A percentile compares a stretch with the other conserved stretches of the same genome.
phyloP scores from a whole-genome alignment of 2,113 vertebrate genomes.

The Uria lomvia region DNA sequence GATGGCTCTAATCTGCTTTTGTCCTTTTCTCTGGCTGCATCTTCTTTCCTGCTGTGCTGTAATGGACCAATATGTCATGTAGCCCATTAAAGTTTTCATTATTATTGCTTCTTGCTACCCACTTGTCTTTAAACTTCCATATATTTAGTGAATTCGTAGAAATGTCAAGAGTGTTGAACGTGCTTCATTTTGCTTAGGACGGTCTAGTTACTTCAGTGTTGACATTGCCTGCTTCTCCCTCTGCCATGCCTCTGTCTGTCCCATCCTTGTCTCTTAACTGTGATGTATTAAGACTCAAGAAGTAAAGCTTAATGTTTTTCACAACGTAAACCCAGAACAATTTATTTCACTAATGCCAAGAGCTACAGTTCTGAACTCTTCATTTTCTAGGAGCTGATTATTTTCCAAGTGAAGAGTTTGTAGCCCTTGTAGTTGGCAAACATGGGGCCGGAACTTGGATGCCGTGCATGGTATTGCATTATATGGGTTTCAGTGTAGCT shows the following conservation, averaged over 20 bases:
- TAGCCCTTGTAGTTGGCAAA: not conserved
- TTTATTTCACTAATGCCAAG: not conserved
- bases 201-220: not conserved
- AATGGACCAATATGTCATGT: not conserved
- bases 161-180: not conserved
- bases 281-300: not conserved
- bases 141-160: not conserved
- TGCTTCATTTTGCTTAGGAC: not conserved
- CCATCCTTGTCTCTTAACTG: not conserved
- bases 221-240: not conserved
- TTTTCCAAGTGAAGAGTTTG: not conserved
- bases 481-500: not conserved
- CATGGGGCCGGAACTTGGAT: not conserved
- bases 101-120: not conserved
- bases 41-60: conserved; percentile 37
- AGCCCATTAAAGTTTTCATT: not conserved
- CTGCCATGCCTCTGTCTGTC: not conserved
- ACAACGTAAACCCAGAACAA: not conserved
- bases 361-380: not conserved
- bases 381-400: not conserved
- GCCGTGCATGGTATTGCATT: not conserved
- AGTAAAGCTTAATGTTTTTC: not conserved
- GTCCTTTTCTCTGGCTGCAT: conserved; percentile 34
- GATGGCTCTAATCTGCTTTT: conserved; percentile 63
- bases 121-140: not conserved